Conservation (phyloP, 1,140 invertebrate genomes). For the Aphelenchoides avenae region DNA sequence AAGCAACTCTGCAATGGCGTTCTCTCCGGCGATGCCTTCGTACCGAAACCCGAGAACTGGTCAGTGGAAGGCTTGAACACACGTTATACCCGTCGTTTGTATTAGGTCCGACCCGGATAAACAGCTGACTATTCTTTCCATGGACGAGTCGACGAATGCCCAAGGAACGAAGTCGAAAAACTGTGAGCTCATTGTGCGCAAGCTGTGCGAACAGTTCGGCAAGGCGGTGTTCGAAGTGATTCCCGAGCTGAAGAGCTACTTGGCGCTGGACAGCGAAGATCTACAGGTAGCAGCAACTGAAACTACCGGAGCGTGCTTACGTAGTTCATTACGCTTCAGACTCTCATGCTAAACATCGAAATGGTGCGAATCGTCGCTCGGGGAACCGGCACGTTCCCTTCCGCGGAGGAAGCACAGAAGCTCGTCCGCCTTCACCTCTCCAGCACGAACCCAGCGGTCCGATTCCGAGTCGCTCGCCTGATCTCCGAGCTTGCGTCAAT, state of each 20-base stretch:
- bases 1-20: slow-evolving; percentile 37
- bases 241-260: slow-evolving; percentile 22
- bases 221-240: slow-evolving; percentile 12
- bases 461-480: slow-evolving; percentile 34
- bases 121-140: slow-evolving; percentile 12
- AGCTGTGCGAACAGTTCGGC: slow-evolving; percentile 23
- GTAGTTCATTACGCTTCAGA: slow-evolving; percentile 10
- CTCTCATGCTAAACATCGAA: slow-evolving; percentile 30
- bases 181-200: slow-evolving; percentile 28
- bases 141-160: slow-evolving; percentile 2
- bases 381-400: slow-evolving; percentile 5
- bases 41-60: slow-evolving; percentile 22
- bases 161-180: slow-evolving; percentile 17
- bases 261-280: slow-evolving; percentile 18
- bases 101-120: slow-evolving; percentile 2
- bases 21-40: slow-evolving; percentile 7
- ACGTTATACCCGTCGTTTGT: too few species aligned
- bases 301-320: background rate
- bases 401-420: slow-evolving; percentile 5
- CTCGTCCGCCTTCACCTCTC: slow-evolving; percentile 6
- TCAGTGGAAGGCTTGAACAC: too few species aligned
- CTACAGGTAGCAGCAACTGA: background rate
- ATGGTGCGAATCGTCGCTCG: slow-evolving; percentile 27
- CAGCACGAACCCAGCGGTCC: slow-evolving; percentile 35
- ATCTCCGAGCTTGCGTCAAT: slow-evolving; percentile 35